Base-by-base conservation (phyloP, 1,140 invertebrate genomes). In the Dendroctonus ponderosae region DNA sequence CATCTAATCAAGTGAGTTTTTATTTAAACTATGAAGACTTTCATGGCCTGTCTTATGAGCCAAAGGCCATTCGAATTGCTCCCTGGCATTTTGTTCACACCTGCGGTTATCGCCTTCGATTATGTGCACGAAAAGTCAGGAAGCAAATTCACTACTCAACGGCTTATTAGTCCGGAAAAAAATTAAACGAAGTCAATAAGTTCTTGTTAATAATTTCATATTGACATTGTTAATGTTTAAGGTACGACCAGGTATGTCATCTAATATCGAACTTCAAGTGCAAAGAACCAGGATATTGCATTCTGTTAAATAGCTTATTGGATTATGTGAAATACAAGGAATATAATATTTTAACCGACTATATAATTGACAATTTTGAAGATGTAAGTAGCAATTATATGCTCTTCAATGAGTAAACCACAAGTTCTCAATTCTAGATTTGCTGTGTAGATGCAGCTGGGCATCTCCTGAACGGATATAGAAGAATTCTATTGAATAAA, bases 241-340 rank as follows among this genome's bases (percentile, higher is more conserved):
- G 66, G 46, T 68, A 68, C 58, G 53, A 66, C 15, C 66, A 71
- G 40, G 56, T 71, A n/a, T 26, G 56, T 15, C 51, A 66, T 14
- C 37, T 50, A 6, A 71, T 71, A 51, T 12, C 38, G 9, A 57
- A 71, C 46, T 68, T 68, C 7, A 54, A 71, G 40, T 54, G 48
- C 26, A 60, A 49, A 49, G 62, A 71, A 50, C 66, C 62, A 7
- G 66, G 70, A 40, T 51, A 64, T 37, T 65, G 12, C 40, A 57
- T 68, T 41, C 44, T 71, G 44, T 14, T 71, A 40, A 57, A 67
- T 49, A 53, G 39, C 43, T 46, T 71, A 11, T 57, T 71, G 40
- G 50, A 71, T 51, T 68, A 57, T 39, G 52, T 61, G 41, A 53
- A 62, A 58, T 71, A 68, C 64, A 64, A 66, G 42, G 67, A 68